Evolutionary conservation across 2,797 vertebrate species (phyloP), one percentile per base, ranked within the genome.

Genomic region (Cetoscarus ocellatus): DNA sequence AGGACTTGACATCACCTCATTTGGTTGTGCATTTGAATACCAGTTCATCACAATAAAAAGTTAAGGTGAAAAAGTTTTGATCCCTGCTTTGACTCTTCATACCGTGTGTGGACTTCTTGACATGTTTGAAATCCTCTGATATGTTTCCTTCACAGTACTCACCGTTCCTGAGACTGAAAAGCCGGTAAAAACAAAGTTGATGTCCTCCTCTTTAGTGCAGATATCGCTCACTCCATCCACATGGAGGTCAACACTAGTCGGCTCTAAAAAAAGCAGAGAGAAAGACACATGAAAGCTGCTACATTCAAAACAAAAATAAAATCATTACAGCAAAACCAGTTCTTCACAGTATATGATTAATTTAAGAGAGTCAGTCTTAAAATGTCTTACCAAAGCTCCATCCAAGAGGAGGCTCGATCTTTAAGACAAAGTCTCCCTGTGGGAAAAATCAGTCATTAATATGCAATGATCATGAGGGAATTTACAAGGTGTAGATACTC

Each of bases 341-440:
- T 9, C 18, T 19, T 7, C 52, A 17, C 7, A 5, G 27, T 15
- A 19, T 1, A 10, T 36, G 13, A 6, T 62, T 5, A 42, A 59
- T 7, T 27, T 58, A 27, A 66, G 11, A 18, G 10, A 18, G 43
- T 13, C 11, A 12, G 9, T 64, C 64, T 36, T 17, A 45, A 2
- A 11, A 43, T 43, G 1, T 89, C 96, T 95, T 93, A 99, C 98
- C 98, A 49, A 99, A 99, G 88, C 97, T 99, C 98, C 98, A 99
- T 49, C 98, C 98, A 10, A 95, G 92, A 40, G 98, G 98, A 84
- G 98, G 98, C 82, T 99, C 98, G 49, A 99, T 99, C 93, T 97
- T 99, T 88, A 99, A 91, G 84, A 98, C 94, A 93, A 99, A 99
- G 92, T 99, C 98, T 73, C 98, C 98, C 98, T 99, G 84, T 18